Evolutionary conservation across 2,797 vertebrate genomes (phyloP).

Genomic region (Cynopterus sphinx): DNA sequence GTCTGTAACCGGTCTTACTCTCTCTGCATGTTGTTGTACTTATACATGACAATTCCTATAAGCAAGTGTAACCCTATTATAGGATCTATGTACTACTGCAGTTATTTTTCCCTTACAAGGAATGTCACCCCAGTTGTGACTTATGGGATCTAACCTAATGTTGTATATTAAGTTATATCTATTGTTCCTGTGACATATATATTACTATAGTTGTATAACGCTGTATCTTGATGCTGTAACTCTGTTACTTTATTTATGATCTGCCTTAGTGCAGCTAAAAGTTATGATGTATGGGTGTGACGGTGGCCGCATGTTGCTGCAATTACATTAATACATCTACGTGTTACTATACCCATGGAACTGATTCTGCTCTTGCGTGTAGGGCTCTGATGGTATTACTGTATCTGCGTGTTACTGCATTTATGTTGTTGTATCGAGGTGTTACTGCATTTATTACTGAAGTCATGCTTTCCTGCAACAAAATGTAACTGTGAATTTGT

Average conservation of each 20-base stretch:
- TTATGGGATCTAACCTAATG: neutral
- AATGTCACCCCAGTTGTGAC: constrained; percentile 1
- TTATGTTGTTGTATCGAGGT: neutral
- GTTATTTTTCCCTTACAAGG: neutral
- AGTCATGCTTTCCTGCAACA: constrained; percentile 27
- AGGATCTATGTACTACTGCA: neutral
- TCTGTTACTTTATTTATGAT: neutral
- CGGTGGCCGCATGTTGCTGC: neutral
- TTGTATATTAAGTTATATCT: neutral
- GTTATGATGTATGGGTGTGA: neutral
- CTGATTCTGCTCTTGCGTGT: neutral
- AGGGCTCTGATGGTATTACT: neutral
- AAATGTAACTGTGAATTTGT: neutral
- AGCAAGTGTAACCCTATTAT: neutral
- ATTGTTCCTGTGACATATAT: neutral
- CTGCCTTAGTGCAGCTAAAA: neutral
- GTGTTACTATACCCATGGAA: neutral
- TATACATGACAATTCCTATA: neutral
- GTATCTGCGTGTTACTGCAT: neutral
- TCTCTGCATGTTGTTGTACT: neutral
- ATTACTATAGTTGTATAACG: neutral
- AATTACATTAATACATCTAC: neutral
- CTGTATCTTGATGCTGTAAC: neutral
- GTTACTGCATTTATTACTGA: neutral
- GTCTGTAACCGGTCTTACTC: neutral